These are phyloP conservation scores for Cuniculus paca DNA, from an alignment of 2,797 vertebrate genomes.

Conservation along the genomic window DNA sequence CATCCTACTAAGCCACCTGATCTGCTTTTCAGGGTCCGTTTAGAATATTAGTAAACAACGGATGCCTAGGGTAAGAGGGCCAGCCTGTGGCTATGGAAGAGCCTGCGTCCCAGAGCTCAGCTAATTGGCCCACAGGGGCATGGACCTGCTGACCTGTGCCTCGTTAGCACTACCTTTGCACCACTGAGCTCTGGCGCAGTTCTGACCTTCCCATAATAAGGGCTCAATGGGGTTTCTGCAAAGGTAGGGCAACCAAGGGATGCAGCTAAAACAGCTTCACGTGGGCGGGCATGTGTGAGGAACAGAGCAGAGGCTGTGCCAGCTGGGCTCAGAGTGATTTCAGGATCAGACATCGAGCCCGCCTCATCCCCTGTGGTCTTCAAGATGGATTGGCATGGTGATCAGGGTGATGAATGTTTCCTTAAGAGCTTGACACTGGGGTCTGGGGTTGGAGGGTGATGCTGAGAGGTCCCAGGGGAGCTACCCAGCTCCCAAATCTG, in stretches of 20 bases:
- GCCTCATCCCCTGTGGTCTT: background rate
- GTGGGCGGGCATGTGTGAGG: background rate
- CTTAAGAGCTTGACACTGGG: background rate
- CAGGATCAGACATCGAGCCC: background rate
- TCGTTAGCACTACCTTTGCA: constrained; percentile 68
- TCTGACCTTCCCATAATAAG: constrained; percentile 75
- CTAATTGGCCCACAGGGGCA: constrained; percentile 74
- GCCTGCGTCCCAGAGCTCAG: constrained; percentile 50
- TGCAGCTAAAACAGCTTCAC: background rate
- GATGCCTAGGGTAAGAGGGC: constrained; percentile 44
- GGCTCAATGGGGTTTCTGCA: constrained; percentile 39
- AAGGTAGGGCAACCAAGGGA: background rate
- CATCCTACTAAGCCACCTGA: background rate
- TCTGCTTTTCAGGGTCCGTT: background rate
- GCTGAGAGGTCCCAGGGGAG: too few species aligned
- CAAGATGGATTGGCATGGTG: background rate
- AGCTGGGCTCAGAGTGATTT: background rate
- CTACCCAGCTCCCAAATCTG: background rate
- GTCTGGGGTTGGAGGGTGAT: background rate
- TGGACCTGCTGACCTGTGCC: constrained; percentile 62
- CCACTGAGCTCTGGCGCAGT: constrained; percentile 55
- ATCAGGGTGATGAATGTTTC: background rate
- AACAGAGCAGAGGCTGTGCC: background rate
- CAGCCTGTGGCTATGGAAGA: constrained; percentile 79
- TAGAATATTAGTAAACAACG: constrained; percentile 70